These are phyloP conservation scores for Serilophus lunatus DNA, from an alignment of 2,113 vertebrate genomes.

Conservation along the genomic window DNA sequence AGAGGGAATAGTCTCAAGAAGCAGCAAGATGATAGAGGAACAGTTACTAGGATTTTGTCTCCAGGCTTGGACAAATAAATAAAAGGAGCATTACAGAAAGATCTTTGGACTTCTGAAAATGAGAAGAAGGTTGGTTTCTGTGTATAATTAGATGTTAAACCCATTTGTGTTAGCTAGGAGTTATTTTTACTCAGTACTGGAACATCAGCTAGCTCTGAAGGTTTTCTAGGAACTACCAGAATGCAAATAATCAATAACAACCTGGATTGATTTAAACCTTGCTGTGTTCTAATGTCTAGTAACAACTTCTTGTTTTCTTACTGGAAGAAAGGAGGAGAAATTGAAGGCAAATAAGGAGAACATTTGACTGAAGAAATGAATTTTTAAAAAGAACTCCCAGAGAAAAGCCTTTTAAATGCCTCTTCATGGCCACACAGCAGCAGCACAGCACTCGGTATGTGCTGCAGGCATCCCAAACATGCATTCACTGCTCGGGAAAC, in stretches of 20 bases:
- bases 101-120: background rate
- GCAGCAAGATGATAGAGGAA: background rate
- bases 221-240: background rate
- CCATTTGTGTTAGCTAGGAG: background rate
- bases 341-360: background rate
- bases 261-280: background rate
- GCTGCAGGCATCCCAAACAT: background rate
- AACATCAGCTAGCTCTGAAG: background rate
- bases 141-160: background rate
- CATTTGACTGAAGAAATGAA: background rate
- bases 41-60: background rate
- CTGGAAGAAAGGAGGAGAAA: background rate
- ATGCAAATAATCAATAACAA: background rate
- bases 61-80: background rate
- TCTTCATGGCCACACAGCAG: background rate
- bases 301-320: background rate
- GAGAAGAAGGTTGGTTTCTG: background rate
- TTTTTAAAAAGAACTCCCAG: conserved; percentile 8
- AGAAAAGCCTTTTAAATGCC: background rate
- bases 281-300: background rate
- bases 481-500: background rate
- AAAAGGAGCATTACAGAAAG: background rate
- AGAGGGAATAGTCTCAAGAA: background rate
- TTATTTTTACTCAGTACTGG: background rate
- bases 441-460: background rate